Conservation (phyloP, 2,888 invertebrate species). For the Cephus pulcher region DNA sequence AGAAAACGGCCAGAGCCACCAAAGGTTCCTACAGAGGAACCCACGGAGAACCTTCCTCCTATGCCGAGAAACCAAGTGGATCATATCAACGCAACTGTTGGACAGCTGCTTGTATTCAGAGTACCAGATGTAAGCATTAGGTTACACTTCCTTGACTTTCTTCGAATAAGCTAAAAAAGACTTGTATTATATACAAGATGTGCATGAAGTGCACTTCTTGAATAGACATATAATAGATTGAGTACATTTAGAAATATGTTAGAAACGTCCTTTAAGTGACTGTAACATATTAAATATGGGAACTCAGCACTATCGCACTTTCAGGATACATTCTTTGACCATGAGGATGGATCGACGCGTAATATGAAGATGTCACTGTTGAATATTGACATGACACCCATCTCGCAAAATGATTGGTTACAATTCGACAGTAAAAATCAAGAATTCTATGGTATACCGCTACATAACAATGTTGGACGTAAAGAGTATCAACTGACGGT, state of each 20-base stretch:
- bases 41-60: conserved; percentile 78
- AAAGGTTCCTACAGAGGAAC: conserved; percentile 69
- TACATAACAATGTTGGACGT: conserved; percentile 77
- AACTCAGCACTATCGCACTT: conserved; percentile 31
- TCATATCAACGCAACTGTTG: conserved; percentile 83
- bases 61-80: conserved; percentile 87
- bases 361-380: conserved; percentile 79
- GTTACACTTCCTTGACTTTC: background rate
- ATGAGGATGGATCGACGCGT: conserved; percentile 83
- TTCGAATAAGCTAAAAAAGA: background rate
- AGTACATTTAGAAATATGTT: background rate
- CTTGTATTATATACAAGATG: background rate
- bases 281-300: background rate
- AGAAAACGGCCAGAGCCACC: conserved; percentile 66
- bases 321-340: conserved; percentile 90
- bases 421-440: conserved; percentile 90
- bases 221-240: no score
- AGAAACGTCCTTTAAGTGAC: background rate
- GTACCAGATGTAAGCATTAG: conserved; percentile 77
- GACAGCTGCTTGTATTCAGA: conserved; percentile 82
- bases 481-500: conserved; percentile 81
- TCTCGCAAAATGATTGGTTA: conserved; percentile 82
- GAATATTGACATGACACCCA: conserved; percentile 77
- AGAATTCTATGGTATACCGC: conserved; percentile 89
- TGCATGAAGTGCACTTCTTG: background rate